phyloP scores from a whole-genome alignment of 30 jellyfish, hydroid and myxozoan species.

The Euphysa ruthae region DNA sequence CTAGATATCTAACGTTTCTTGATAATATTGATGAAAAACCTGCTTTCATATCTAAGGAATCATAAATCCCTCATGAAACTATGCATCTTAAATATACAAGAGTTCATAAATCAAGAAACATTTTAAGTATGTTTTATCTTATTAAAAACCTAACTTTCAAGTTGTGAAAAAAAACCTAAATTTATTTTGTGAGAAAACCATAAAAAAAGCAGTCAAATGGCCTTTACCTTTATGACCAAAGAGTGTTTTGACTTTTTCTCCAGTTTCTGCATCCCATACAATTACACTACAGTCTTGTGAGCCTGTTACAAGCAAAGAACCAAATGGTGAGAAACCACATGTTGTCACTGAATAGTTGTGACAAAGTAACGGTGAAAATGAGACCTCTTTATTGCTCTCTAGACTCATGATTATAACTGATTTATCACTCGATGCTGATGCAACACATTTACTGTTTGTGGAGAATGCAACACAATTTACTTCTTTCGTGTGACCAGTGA shows the following conservation, averaged over 20 bases:
- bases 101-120: too few species aligned
- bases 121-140: too few species aligned
- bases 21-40: too few species aligned
- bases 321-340: slow-evolving; percentile 85
- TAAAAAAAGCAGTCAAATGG: too few species aligned
- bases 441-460: slow-evolving; percentile 53
- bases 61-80: too few species aligned
- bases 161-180: too few species aligned
- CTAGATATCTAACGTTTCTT: too few species aligned
- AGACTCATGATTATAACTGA: slow-evolving; percentile 65
- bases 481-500: slow-evolving; percentile 65
- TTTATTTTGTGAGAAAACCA: too few species aligned
- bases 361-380: slow-evolving; percentile 60
- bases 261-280: slow-evolving; percentile 72
- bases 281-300: slow-evolving; percentile 72
- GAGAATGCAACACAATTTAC: slow-evolving; percentile 78
- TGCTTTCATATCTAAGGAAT: too few species aligned
- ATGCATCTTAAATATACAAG: too few species aligned
- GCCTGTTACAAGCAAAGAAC: slow-evolving; percentile 77
- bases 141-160: too few species aligned
- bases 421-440: slow-evolving; percentile 78
- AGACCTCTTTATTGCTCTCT: slow-evolving; percentile 49
- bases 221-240: slow-evolving; percentile 80
- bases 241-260: slow-evolving; percentile 47
- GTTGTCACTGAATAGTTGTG: slow-evolving; percentile 62